Evolutionary conservation across 1,140 invertebrate species (phyloP).

Genomic region (Saccostrea glomerata): DNA sequence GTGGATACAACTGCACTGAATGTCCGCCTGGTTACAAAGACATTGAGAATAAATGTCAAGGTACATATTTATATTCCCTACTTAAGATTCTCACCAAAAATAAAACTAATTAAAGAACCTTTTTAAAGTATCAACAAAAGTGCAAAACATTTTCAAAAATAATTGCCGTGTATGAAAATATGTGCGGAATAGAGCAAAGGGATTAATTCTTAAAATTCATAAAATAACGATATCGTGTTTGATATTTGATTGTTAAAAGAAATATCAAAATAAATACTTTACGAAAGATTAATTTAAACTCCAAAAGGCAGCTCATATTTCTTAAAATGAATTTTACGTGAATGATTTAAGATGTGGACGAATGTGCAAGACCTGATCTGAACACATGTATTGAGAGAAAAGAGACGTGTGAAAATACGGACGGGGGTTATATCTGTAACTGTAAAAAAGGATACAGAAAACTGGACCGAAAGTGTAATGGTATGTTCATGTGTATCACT

Average conservation of each 20-base stretch:
- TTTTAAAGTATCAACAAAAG: not conserved
- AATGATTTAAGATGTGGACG: not conserved
- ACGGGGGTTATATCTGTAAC: not conserved
- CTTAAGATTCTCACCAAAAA: no score
- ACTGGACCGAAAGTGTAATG: not conserved
- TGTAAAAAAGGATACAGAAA: not conserved
- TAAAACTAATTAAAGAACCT: not conserved
- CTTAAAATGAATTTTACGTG: no score
- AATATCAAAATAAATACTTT: no score
- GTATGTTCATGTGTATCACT: not conserved
- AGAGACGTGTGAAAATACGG: not conserved
- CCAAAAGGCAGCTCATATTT: no score
- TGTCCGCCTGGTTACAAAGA: conserved; percentile 34
- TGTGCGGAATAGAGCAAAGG: no score
- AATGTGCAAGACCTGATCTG: not conserved
- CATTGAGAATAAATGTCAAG: conserved; percentile 36
- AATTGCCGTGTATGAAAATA: no score
- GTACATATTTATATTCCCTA: not conserved
- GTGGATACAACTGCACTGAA: conserved; percentile 39
- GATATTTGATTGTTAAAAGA: no score
- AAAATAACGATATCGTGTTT: no score
- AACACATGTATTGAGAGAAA: not conserved
- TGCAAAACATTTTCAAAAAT: no score
- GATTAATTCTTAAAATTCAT: no score
- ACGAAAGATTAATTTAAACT: no score